Conservation (phyloP, 1,140 invertebrate genomes). For the Meloidogyne exigua region DNA sequence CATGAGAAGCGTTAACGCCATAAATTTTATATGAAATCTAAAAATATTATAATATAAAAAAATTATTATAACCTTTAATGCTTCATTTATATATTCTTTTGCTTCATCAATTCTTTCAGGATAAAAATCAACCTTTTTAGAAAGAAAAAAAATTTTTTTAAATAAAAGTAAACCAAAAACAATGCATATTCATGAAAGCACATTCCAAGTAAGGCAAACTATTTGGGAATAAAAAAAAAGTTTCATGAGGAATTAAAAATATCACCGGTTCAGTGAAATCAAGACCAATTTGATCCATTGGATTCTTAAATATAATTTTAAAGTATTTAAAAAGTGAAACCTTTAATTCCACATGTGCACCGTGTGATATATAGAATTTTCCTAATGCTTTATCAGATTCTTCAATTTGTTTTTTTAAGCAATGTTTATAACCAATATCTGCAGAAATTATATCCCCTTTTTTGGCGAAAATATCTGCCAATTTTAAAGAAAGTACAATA, state of each 20-base stretch:
- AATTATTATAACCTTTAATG: conserved; percentile 50
- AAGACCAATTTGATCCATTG: conserved; percentile 48
- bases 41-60: conserved; percentile 20
- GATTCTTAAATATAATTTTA: conserved; percentile 7
- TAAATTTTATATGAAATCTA: conserved; percentile 61
- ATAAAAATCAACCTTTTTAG: conserved; percentile 47
- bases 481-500: conserved; percentile 58
- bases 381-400: conserved; percentile 51
- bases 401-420: conserved; percentile 55
- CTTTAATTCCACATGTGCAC: background rate
- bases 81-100: conserved; percentile 61
- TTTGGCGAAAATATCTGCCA: conserved; percentile 59
- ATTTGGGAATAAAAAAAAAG: background rate
- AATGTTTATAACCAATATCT: conserved; percentile 60
- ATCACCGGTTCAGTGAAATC: conserved; percentile 55
- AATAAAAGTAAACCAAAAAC: conserved; percentile 49
- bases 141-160: conserved; percentile 10
- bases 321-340: background rate
- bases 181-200: conserved; percentile 54
- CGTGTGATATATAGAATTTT: conserved; percentile 18
- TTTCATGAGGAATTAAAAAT: background rate
- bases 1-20: conserved; percentile 48
- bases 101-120: conserved; percentile 54
- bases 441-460: conserved; percentile 55
- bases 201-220: conserved; percentile 60